Conservation (phyloP, 1,140 invertebrate species). For the Brachionus paranguensis region DNA sequence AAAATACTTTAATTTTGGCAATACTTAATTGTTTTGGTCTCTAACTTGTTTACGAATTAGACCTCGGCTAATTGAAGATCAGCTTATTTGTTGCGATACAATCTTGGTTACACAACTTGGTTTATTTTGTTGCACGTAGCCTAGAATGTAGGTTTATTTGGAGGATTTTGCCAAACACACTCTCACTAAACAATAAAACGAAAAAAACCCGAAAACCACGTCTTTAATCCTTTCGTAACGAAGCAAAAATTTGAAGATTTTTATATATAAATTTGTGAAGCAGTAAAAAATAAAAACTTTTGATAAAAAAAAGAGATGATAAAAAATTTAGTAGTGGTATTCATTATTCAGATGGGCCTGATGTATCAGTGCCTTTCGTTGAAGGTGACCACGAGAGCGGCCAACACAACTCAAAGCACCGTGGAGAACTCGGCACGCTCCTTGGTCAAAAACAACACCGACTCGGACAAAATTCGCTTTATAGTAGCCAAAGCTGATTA, state of each 20-base stretch:
- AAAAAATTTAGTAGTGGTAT: not conserved
- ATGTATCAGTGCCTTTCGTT: not conserved
- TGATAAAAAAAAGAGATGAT: not conserved
- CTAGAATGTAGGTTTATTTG: slow-evolving; percentile 35
- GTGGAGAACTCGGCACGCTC: not conserved
- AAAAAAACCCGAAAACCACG: slow-evolving; percentile 10
- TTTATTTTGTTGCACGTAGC: not conserved
- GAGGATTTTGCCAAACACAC: not conserved
- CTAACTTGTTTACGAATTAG: slow-evolving; percentile 12
- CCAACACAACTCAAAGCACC: not conserved
- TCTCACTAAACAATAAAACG: not conserved
- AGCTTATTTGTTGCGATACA: not conserved
- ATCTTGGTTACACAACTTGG: not conserved
- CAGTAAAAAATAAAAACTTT: slow-evolving; percentile 12
- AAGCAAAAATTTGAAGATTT: not conserved
- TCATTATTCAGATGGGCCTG: not conserved
- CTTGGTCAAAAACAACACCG: not conserved
- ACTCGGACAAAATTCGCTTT: not conserved
- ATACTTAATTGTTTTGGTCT: not conserved
- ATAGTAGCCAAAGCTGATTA: not conserved
- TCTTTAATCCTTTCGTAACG: slow-evolving; percentile 9
- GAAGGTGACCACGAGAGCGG: not conserved
- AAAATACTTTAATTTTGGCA: slow-evolving; percentile 12
- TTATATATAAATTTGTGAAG: slow-evolving; percentile 9
- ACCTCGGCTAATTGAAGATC: not conserved